A percentile compares a stretch with the other conserved stretches of the same genome.
These are phyloP conservation scores for Periparus ater DNA, from an alignment of 2,797 vertebrate species.

Conservation along the genomic window DNA sequence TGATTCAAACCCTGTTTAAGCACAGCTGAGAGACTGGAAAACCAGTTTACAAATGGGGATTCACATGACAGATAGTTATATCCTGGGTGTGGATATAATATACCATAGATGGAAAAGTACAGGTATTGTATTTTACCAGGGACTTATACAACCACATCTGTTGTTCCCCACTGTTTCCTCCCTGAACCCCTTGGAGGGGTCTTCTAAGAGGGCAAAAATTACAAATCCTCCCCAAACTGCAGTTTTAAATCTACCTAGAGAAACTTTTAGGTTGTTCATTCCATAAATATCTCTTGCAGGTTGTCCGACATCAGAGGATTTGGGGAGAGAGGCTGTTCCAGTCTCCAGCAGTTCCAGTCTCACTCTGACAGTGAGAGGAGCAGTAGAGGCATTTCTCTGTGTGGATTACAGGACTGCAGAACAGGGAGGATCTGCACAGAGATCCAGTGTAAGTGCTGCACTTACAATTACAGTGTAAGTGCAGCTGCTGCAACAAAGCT, in stretches of 20 bases:
- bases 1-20: neutral
- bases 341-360: slow-evolving; percentile 11
- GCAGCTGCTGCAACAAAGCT: slow-evolving; percentile 5
- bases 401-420: slow-evolving; percentile 55
- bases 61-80: slow-evolving; percentile 27
- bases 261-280: slow-evolving; percentile 57
- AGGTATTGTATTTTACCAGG: slow-evolving; percentile 27
- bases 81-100: slow-evolving; percentile 54
- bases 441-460: slow-evolving; percentile 66
- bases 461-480: slow-evolving; percentile 67
- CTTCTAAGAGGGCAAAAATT: slow-evolving; percentile 56
- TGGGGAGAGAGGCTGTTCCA: slow-evolving; percentile 51
- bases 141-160: neutral
- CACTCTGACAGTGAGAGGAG: neutral
- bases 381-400: slow-evolving; percentile 6
- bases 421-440: neutral
- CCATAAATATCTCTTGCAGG: slow-evolving; percentile 72
- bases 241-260: slow-evolving; percentile 63
- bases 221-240: slow-evolving; percentile 23
- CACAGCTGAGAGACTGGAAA: neutral
- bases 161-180: slow-evolving; percentile 33
- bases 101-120: slow-evolving; percentile 27
- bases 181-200: neutral
- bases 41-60: slow-evolving; percentile 36
- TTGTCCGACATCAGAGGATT: slow-evolving; percentile 76